Base-by-base conservation (phyloP, 2,113 vertebrate genomes). In the Siniperca chuatsi region DNA sequence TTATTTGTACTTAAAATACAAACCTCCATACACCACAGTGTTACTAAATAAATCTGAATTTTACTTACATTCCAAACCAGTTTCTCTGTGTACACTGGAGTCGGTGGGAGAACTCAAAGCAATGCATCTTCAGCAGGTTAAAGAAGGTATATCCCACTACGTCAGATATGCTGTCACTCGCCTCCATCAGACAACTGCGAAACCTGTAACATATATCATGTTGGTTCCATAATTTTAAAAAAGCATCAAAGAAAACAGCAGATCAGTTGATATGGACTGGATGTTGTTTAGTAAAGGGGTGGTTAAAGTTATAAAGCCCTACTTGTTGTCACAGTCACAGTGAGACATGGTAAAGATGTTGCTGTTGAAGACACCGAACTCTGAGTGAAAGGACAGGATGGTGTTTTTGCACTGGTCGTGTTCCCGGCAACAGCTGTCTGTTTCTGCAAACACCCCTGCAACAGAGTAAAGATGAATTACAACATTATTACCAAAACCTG, bases 281-380 rank as follows among this genome's bases (percentile, higher is more conserved):
- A 46, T 5, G 23, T 54, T 0, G 23, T 48, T 37, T 6, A 23
- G 11, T 4, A 16, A 44, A 0, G 8, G 8, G 20, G 35, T 37
- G 0, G 46, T 1, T 1, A 15, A 60, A 66, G 40, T 4, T 42
- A 33, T 35, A 50, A 11, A 29, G 7, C 8, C 94, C 74, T 92
- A 97, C 97, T 92, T 97, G 85, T 94, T 83, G 35, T 98, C 97
- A 35, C 98, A 98, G 87, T 96, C 94, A 8, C 97, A 99, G 92
- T 97, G 97, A 29, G 97, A 99, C 74, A 98, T 86, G 68, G 97
- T 98, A 87, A 97, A 97, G 70, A 97, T 94, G 54, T 97, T 96
- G 65, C 92, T 96, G 94, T 98, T 98, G 74, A 97, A 96, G 81
- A 98, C 90, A 2, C 98, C 98, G 0, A 96, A 97, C 48, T 82